phyloP scores from a whole-genome alignment of 2,888 invertebrate species.

The Fragum sueziense region DNA sequence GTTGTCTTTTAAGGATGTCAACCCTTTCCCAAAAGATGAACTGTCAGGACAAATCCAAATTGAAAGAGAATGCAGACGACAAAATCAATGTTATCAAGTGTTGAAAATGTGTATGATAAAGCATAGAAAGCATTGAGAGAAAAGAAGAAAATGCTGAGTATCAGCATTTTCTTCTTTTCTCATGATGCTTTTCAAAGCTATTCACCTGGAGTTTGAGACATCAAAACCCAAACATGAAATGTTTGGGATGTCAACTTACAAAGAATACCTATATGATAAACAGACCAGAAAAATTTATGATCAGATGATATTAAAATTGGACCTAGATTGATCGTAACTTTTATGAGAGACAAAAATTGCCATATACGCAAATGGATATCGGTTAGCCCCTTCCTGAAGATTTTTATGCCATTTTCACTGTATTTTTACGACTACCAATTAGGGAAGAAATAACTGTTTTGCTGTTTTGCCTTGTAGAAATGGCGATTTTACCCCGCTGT shows the following conservation, averaged over 20 bases:
- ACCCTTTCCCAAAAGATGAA: too few relatives aligned
- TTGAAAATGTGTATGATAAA: too few relatives aligned
- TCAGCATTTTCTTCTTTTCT: too few relatives aligned
- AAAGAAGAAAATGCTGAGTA: too few relatives aligned
- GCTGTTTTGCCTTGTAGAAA: constrained; percentile 1
- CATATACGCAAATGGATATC: constrained; percentile 9
- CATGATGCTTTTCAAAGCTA: too few relatives aligned
- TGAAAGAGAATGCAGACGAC: too few relatives aligned
- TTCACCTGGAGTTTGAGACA: too few relatives aligned
- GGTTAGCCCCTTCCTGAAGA: background rate
- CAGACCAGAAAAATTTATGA: constrained; percentile 6
- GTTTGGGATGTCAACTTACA: background rate
- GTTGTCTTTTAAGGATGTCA: too few relatives aligned
- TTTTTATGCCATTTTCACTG: constrained; percentile 2
- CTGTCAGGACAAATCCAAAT: too few relatives aligned
- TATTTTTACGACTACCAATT: constrained; percentile 19
- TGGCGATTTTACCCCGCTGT: background rate
- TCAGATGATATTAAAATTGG: constrained; percentile 17
- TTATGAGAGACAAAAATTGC: constrained; percentile 7
- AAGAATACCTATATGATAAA: background rate
- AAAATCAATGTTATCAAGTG: too few relatives aligned
- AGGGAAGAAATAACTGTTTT: background rate
- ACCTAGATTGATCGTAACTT: constrained; percentile 6
- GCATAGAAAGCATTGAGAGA: too few relatives aligned
- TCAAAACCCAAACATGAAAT: too few relatives aligned